Conservation (phyloP, 2,113 vertebrate genomes). For the Muntiacus muntjak region DNA sequence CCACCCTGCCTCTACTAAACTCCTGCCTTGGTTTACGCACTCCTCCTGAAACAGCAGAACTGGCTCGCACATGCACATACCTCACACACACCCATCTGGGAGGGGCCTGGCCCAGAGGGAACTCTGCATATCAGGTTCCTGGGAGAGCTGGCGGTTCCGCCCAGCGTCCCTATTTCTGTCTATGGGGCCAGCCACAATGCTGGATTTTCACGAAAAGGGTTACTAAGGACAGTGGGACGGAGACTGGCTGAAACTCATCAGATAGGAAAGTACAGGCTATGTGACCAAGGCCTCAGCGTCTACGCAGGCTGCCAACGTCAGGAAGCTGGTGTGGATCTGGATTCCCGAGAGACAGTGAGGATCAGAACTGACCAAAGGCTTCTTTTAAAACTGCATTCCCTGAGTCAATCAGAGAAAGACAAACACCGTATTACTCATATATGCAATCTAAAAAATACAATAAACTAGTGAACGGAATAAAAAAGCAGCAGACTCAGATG, state of each 20-base stretch:
- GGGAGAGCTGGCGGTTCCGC: accelerated
- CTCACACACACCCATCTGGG: background rate
- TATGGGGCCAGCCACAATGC: background rate
- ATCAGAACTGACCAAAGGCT: background rate
- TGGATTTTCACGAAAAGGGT: background rate
- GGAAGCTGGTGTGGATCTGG: background rate
- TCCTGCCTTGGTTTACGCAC: background rate
- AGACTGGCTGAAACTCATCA: background rate
- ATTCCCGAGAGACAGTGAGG: background rate
- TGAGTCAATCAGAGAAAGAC: background rate
- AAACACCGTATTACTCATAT: background rate
- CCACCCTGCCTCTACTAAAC: background rate
- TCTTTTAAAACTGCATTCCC: background rate
- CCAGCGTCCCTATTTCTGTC: background rate
- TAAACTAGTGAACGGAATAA: background rate
- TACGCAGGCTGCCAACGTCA: accelerated
- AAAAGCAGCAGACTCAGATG: background rate
- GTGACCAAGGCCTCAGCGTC: background rate
- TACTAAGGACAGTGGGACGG: accelerated
- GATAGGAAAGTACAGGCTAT: background rate
- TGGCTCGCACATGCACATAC: accelerated
- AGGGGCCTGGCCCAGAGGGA: background rate
- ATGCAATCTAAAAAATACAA: background rate
- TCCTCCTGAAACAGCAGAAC: background rate
- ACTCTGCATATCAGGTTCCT: background rate